phyloP scores from a whole-genome alignment of 1,140 invertebrate genomes.

The Tetramorium parvispinum region DNA sequence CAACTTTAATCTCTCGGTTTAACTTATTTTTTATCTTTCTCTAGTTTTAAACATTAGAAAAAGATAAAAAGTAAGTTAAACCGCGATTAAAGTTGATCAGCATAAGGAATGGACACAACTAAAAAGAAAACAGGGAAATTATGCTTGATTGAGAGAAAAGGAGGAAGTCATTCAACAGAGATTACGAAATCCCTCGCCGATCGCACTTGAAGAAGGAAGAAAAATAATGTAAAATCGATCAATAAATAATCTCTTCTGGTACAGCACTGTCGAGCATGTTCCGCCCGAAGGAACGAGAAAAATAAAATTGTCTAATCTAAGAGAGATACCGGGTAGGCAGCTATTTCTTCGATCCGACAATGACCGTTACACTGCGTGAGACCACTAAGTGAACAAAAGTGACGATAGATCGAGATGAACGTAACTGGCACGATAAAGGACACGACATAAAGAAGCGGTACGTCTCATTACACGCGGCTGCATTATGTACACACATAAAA shows the following conservation, averaged over 20 bases:
- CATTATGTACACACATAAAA: conserved; percentile 18
- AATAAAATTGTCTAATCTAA: conserved; percentile 1
- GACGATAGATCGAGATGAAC: conserved; percentile 1
- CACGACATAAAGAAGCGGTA: conserved; percentile 50
- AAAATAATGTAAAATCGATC: conserved; percentile 8
- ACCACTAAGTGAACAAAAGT: conserved; percentile 12
- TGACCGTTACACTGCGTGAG: neutral
- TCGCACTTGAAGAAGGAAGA: neutral
- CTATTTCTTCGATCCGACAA: neutral
- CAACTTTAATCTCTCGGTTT: too few species aligned
- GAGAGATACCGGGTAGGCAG: neutral
- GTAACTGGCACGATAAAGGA: conserved; percentile 34
- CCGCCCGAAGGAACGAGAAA: neutral
- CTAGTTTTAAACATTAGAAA: too few species aligned
- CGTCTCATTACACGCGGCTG: conserved; percentile 16
- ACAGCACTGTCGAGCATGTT: neutral
- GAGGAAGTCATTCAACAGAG: neutral
- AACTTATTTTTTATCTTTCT: too few species aligned
- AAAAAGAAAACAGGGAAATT: neutral
- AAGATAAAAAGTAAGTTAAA: too few species aligned
- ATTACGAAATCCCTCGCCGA: neutral
- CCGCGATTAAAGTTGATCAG: too few species aligned
- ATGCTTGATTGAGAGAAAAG: neutral
- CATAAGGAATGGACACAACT: too few species aligned
- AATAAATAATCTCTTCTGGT: neutral